phyloP scores from a whole-genome alignment of 2,113 vertebrate species.

The Phylloscopus trochiloides region DNA sequence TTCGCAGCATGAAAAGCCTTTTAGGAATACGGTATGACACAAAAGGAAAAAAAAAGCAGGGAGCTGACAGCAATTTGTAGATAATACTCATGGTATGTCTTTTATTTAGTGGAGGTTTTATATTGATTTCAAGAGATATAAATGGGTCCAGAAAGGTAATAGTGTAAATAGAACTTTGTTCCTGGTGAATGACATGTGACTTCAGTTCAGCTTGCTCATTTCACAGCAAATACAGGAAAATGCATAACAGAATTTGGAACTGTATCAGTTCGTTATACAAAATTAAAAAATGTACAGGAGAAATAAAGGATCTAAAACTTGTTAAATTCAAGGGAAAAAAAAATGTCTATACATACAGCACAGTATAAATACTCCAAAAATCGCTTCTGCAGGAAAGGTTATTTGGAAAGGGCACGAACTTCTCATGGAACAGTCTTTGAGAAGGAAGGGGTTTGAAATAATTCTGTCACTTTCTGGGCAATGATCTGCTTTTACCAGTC shows the following conservation, averaged over 20 bases:
- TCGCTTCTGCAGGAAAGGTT: neutral
- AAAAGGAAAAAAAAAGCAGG: neutral
- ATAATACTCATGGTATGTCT: neutral
- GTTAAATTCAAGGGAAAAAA: fast-evolving
- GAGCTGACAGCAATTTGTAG: neutral
- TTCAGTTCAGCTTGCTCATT: neutral
- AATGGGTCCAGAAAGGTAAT: neutral
- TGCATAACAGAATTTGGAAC: neutral
- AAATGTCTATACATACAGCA: neutral
- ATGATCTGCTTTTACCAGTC: neutral
- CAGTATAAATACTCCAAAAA: neutral
- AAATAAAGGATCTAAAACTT: neutral
- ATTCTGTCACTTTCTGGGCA: neutral
- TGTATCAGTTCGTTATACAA: neutral
- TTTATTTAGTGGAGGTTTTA: neutral
- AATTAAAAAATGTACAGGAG: neutral
- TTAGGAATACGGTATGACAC: neutral
- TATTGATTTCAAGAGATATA: conserved; percentile 4
- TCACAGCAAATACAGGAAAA: neutral
- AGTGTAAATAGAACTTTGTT: neutral
- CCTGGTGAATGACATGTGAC: neutral
- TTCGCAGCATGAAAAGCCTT: conserved; percentile 52
- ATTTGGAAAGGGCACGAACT: neutral
- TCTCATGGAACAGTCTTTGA: neutral
- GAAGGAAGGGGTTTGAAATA: neutral